These are phyloP conservation scores for Chorisops tibialis DNA, from an alignment of 2,888 invertebrate genomes.

Conservation along the genomic window DNA sequence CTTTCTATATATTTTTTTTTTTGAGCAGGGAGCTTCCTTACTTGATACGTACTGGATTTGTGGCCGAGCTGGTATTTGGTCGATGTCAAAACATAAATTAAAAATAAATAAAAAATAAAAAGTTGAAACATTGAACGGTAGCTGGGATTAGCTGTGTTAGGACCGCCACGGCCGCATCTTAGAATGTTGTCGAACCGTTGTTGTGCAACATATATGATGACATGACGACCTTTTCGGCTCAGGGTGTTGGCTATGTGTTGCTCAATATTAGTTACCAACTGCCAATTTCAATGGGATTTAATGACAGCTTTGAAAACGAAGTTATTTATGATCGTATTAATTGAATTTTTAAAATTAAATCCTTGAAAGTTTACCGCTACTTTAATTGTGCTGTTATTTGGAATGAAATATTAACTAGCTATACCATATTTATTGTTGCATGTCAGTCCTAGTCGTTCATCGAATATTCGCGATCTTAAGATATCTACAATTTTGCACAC, in stretches of 20 bases:
- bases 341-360: too few species aligned
- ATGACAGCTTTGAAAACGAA: conserved; percentile 6
- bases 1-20: too few species aligned
- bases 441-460: too few species aligned
- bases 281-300: neutral
- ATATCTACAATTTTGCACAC: too few species aligned
- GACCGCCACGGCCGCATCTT: neutral
- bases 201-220: neutral
- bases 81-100: conserved; percentile 17
- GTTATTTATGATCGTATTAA: conserved; percentile 12
- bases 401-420: too few species aligned
- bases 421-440: too few species aligned
- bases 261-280: neutral
- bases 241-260: conserved; percentile 9
- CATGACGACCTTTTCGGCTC: conserved; percentile 7
- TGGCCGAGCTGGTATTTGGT: conserved; percentile 7
- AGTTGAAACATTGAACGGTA: conserved; percentile 15
- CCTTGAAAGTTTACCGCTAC: too few species aligned
- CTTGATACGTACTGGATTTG: neutral
- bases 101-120: neutral
- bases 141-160: neutral
- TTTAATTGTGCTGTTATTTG: too few species aligned
- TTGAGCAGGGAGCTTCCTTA: too few species aligned
- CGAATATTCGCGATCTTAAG: too few species aligned
- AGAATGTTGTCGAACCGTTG: conserved; percentile 11